Base-by-base conservation (phyloP, 1,140 invertebrate species). In the Zaprionus gabonicus region DNA sequence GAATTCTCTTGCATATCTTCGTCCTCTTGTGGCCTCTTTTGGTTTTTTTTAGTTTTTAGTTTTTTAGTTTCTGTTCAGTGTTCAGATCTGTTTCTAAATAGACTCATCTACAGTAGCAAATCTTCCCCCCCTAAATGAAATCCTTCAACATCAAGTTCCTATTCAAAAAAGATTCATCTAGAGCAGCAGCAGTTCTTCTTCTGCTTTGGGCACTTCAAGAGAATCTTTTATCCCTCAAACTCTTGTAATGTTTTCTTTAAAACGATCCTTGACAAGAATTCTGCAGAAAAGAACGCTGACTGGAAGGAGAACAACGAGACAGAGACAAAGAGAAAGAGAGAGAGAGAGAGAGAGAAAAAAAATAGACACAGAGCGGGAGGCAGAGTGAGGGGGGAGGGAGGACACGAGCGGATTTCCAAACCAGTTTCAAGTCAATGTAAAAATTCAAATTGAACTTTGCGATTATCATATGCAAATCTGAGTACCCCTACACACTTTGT, bases 381-480 rank as follows among this genome's bases (percentile, higher is more conserved):
- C 12, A 23, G 1, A 13, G 2, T 4, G 4, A 23, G 20, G 15
- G 6, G 3, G 34, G n/a, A 23, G 23, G 64, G 9, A 34, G 15
- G 17, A 12, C 36, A 12, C 17, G 13, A 10, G 28, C 12, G 15
- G 15, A 12, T 34, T 31, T 20, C 31, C 17, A 58, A 75, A 71
- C 67, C 51, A 56, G 72, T 68, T 56, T 62, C n/a, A 55, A 59
- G 46, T 69, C 44, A 46, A 55, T 23, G 20, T 56, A 56, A 56
- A 66, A 56, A 41, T 44, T 44, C 9, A 3, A 36, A 66, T 44
- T 66, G 34, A 36, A 56, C 34, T 74, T 12, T 36, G 36, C 44
- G 59, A 63, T 56, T 69, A 23, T 74, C 36, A 62, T 44, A 49
- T 69, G 57, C 25, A 69, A 60, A 73, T 68, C 41, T 7, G 41